phyloP scores from a whole-genome alignment of 1,140 invertebrate species.

The Trigoniulus corallinus region DNA sequence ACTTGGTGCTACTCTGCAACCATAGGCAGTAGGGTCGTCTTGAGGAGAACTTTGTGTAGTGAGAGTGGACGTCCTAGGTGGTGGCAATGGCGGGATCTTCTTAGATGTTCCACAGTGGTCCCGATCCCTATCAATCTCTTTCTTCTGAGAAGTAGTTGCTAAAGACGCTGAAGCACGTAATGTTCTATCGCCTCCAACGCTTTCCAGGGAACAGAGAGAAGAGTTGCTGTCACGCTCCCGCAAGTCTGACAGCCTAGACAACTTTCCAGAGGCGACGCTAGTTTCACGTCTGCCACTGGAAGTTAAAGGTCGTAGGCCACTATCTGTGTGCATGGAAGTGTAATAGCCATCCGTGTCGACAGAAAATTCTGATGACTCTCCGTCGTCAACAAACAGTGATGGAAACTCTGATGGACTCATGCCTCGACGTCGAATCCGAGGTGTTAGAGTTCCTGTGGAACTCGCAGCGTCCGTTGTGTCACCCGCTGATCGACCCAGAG shows the following conservation, averaged over 20 bases:
- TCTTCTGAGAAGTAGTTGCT: neutral
- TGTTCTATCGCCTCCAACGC: too few relatives aligned
- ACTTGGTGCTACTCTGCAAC: too few relatives aligned
- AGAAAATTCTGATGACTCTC: slow-evolving; percentile 82
- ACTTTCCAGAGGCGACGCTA: too few relatives aligned
- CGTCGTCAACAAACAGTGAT: slow-evolving; percentile 53
- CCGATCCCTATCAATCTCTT: neutral
- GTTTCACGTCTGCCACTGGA: neutral
- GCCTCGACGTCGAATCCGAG: slow-evolving; percentile 1
- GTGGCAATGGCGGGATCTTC: slow-evolving; percentile 12
- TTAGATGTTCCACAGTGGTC: slow-evolving; percentile 6
- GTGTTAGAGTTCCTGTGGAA: slow-evolving; percentile 7
- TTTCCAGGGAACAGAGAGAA: neutral
- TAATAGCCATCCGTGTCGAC: slow-evolving; percentile 95
- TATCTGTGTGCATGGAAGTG: slow-evolving; percentile 91
- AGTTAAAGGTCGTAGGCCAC: slow-evolving; percentile 47
- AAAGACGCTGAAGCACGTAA: neutral
- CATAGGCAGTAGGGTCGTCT: neutral
- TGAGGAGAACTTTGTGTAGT: neutral
- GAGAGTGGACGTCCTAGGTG: slow-evolving; percentile 8
- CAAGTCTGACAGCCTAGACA: neutral
- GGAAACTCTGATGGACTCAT: slow-evolving; percentile 4
- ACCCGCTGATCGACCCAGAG: neutral
- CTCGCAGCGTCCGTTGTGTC: slow-evolving; percentile 3
- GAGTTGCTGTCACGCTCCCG: neutral